Percentiles rank a stretch among this genome's conserved stretches.
phyloP scores from a whole-genome alignment of 2,797 vertebrate genomes.

The Enteromius argenteus region DNA sequence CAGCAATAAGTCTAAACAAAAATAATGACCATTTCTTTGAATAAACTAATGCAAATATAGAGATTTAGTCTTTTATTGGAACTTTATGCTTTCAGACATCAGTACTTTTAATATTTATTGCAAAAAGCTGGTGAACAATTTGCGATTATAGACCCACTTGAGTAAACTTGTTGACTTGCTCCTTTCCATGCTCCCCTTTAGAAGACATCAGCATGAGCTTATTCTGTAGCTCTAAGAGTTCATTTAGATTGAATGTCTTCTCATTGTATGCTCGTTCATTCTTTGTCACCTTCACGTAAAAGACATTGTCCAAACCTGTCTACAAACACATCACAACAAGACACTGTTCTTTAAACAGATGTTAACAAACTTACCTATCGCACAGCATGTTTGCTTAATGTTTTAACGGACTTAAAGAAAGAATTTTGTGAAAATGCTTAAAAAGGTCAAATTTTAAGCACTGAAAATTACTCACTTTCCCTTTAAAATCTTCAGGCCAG shows the following conservation, averaged over 20 bases:
- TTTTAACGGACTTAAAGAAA: not conserved
- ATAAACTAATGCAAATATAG: not conserved
- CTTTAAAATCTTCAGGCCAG: slow-evolving; percentile 65
- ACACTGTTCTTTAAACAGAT: not conserved
- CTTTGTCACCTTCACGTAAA: slow-evolving; percentile 59
- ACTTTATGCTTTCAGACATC: not conserved
- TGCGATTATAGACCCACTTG: slow-evolving; percentile 69
- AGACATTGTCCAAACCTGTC: slow-evolving; percentile 69
- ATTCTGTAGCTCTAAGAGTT: slow-evolving; percentile 81
- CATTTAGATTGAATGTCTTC: slow-evolving; percentile 72
- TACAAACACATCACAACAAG: slow-evolving; percentile 53
- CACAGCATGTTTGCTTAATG: not conserved
- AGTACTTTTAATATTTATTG: not conserved
- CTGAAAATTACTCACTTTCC: slow-evolving; percentile 64
- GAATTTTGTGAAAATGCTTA: not conserved
- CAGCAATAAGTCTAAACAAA: not conserved
- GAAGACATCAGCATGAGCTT: slow-evolving; percentile 84
- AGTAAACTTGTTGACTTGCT: slow-evolving; percentile 79
- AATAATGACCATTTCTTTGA: not conserved
- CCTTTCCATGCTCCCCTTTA: slow-evolving; percentile 76
- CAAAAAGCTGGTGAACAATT: not conserved
- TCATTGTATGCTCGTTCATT: slow-evolving; percentile 10
- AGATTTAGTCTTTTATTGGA: not conserved
- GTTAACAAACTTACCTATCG: not conserved
- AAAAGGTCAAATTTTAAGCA: not conserved